Evolutionary conservation across 1,140 invertebrate genomes (phyloP).

Genomic region (Platyscapa corneri): DNA sequence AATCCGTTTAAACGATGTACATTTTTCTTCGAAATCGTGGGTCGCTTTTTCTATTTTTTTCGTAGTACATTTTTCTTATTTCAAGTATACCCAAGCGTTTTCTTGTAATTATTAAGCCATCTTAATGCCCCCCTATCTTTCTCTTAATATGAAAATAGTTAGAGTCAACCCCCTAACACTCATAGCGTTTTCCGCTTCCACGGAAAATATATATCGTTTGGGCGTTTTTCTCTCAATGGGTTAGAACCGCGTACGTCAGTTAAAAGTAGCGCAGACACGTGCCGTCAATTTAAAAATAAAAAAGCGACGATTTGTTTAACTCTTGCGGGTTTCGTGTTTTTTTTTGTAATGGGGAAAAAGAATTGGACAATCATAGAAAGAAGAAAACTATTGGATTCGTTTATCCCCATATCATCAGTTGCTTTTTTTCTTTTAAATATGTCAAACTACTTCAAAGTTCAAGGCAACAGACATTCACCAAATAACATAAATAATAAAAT

Average conservation of each 20-base stretch:
- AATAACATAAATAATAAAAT: background rate
- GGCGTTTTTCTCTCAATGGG: slow-evolving; percentile 40
- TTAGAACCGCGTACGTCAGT: slow-evolving; percentile 6
- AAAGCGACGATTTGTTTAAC: slow-evolving; percentile 31
- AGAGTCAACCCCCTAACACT: background rate
- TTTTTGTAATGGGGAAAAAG: slow-evolving; percentile 1
- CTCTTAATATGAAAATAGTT: slow-evolving; percentile 44
- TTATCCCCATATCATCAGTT: background rate
- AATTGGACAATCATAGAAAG: background rate
- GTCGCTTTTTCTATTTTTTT: slow-evolving; percentile 23
- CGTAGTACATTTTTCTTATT: slow-evolving; percentile 11
- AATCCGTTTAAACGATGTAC: background rate
- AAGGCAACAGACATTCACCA: background rate
- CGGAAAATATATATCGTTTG: slow-evolving; percentile 10
- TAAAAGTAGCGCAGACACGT: slow-evolving; percentile 45
- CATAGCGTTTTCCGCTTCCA: slow-evolving; percentile 28
- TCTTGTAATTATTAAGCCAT: background rate
- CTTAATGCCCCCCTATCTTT: background rate
- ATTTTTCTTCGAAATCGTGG: background rate
- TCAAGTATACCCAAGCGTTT: background rate
- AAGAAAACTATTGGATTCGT: background rate
- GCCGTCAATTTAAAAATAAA: slow-evolving; percentile 46
- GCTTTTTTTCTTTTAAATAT: slow-evolving; percentile 1
- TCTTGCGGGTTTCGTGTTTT: background rate
- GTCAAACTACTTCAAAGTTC: background rate